A percentile compares a stretch with the other conserved stretches of the same genome.
phyloP scores from a whole-genome alignment of 2,888 invertebrate genomes.

The Sussaba pulchella region DNA sequence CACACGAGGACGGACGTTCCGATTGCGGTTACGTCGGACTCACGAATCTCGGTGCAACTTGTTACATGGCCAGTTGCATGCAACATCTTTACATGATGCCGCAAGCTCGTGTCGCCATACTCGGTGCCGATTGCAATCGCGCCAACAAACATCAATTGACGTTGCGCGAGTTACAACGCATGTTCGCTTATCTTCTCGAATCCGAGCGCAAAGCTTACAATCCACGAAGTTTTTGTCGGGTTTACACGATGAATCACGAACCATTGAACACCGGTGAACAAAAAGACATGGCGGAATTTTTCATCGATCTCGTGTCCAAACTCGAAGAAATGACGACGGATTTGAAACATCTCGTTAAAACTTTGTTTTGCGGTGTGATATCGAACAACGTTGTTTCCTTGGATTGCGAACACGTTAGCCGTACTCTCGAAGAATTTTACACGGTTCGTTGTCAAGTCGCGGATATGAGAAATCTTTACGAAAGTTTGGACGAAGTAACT shows the following conservation, averaged over 20 bases:
- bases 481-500: slow-evolving; percentile 98
- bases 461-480: slow-evolving; percentile 97
- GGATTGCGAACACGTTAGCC: slow-evolving; percentile 97
- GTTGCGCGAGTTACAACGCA: slow-evolving; percentile 94
- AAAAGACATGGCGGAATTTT: slow-evolving; percentile 99
- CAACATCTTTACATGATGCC: slow-evolving; percentile 99
- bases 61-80: slow-evolving; percentile 99
- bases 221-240: slow-evolving; percentile 97
- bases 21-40: slow-evolving; percentile 98
- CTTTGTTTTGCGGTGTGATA: slow-evolving; percentile 95
- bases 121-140: slow-evolving; percentile 90
- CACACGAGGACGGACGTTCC: slow-evolving; percentile 96
- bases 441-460: slow-evolving; percentile 98
- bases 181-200: slow-evolving; percentile 97
- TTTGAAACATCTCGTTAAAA: slow-evolving; percentile 94
- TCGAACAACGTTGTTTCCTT: slow-evolving; percentile 98
- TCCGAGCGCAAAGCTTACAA: slow-evolving; percentile 98
- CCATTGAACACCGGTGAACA: slow-evolving; percentile 98
- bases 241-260: slow-evolving; percentile 98
- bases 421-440: slow-evolving; percentile 98
- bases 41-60: slow-evolving; percentile 97
- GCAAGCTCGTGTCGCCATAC: slow-evolving; percentile 93
- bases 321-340: slow-evolving; percentile 98
- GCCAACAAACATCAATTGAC: slow-evolving; percentile 93
- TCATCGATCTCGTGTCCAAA: slow-evolving; percentile 97